A percentile compares a stretch with the other conserved stretches of the same genome.
Conservation (phyloP, 2,113 vertebrate species). For the Thryonomys swinderianus region DNA sequence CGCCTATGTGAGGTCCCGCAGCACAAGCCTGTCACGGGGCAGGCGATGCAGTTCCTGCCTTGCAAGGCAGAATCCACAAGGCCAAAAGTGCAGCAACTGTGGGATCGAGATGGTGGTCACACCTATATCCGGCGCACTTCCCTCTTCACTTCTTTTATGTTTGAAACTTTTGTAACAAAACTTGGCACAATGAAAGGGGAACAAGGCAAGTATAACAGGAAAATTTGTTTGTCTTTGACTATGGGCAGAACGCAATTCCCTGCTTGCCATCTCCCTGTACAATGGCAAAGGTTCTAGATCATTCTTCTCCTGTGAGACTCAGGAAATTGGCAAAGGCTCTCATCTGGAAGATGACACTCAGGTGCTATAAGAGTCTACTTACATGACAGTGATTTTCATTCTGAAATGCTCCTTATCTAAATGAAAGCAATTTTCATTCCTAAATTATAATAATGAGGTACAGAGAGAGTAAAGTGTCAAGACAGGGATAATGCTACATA, state of each 20-base stretch:
- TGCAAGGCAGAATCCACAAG: conserved; percentile 4
- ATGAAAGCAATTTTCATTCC: conserved; percentile 49
- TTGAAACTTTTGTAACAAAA: conserved; percentile 39
- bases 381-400: conserved; percentile 42
- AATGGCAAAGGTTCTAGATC: neutral
- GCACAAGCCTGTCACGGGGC: neutral
- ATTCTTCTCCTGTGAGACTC: neutral
- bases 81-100: neutral
- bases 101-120: neutral
- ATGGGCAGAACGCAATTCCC: neutral
- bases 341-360: conserved; percentile 21
- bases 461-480: neutral
- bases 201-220: neutral
- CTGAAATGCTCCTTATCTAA: conserved; percentile 29
- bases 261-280: neutral
- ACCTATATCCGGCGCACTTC: neutral
- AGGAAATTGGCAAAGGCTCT: conserved; percentile 6
- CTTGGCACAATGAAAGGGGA: neutral
- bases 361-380: neutral
- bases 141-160: neutral
- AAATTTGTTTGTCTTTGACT: neutral
- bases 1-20: neutral
- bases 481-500: neutral
- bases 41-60: neutral
- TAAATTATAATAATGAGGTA: conserved; percentile 22